Evolutionary conservation across 2,113 vertebrate genomes (phyloP).

Genomic region (Eubucco bourcierii): DNA sequence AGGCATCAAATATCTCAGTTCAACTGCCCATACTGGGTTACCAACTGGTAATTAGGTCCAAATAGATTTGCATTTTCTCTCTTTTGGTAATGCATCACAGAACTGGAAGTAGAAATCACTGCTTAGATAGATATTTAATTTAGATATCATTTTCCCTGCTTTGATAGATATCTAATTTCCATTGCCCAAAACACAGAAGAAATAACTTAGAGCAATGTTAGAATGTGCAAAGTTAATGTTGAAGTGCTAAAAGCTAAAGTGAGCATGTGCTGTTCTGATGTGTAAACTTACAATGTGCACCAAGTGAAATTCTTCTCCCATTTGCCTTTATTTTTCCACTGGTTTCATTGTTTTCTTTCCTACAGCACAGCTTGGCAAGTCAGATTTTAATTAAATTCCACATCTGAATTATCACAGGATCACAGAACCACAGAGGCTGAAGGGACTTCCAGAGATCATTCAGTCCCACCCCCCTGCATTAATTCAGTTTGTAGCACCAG

Average conservation of each 20-base stretch:
- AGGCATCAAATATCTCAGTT: not conserved
- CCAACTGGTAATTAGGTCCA: constrained; percentile 22
- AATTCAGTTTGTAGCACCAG: constrained; percentile 15
- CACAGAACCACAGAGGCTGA: too few species aligned
- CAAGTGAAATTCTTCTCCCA: not conserved
- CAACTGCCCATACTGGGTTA: not conserved
- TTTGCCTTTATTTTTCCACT: not conserved
- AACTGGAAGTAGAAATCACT: not conserved
- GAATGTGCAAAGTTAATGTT: not conserved
- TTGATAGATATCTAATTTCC: not conserved
- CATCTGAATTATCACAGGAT: not conserved
- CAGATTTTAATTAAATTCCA: constrained; percentile 20
- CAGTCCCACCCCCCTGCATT: not conserved
- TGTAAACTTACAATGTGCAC: not conserved
- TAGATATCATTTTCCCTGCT: constrained; percentile 1
- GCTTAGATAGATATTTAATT: too few species aligned
- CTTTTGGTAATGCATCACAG: not conserved
- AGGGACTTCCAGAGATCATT: too few species aligned
- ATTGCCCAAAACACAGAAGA: not conserved
- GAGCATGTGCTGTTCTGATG: not conserved
- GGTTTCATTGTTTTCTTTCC: not conserved
- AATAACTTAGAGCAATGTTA: not conserved
- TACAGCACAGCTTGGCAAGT: not conserved
- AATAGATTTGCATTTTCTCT: constrained; percentile 4
- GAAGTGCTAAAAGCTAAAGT: not conserved